A percentile compares a stretch with the other conserved stretches of the same genome.
Evolutionary conservation across 2,888 invertebrate genomes (phyloP).

Genomic region (Caenorhabditis panamensis): DNA sequence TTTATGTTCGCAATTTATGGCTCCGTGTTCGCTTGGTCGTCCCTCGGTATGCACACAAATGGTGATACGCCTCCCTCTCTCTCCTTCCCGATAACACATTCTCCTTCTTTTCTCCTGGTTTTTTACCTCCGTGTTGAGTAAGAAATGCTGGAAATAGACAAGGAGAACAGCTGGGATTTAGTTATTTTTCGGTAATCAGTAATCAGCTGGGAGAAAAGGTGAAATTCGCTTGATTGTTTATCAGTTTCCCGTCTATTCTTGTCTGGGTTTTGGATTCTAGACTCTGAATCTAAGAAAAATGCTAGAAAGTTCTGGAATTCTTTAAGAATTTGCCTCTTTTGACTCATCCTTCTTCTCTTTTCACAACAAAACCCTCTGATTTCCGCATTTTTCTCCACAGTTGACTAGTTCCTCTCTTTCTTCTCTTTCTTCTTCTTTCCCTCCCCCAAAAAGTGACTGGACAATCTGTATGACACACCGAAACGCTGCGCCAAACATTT

Average conservation of each 20-base stretch:
- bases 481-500: too few species aligned
- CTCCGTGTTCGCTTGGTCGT: conserved; percentile 32
- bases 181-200: not conserved
- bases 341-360: conserved; percentile 11
- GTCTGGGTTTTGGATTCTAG: not conserved
- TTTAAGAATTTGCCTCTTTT: conserved; percentile 6
- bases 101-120: not conserved
- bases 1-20: conserved; percentile 49
- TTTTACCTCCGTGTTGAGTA: not conserved
- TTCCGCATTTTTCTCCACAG: conserved; percentile 11
- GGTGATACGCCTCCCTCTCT: not conserved
- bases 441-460: too few species aligned
- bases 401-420: conserved; percentile 23
- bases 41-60: not conserved
- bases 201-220: conserved; percentile 2
- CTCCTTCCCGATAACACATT: not conserved
- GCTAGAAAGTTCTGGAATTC: not conserved
- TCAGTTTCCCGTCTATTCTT: not conserved
- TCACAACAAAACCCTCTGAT: too few species aligned
- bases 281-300: not conserved
- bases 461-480: too few species aligned
- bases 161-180: conserved; percentile 29
- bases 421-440: too few species aligned
- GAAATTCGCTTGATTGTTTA: not conserved
- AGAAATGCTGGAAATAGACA: not conserved